Conservation (phyloP, 2,113 vertebrate genomes). For the Lepus americanus region DNA sequence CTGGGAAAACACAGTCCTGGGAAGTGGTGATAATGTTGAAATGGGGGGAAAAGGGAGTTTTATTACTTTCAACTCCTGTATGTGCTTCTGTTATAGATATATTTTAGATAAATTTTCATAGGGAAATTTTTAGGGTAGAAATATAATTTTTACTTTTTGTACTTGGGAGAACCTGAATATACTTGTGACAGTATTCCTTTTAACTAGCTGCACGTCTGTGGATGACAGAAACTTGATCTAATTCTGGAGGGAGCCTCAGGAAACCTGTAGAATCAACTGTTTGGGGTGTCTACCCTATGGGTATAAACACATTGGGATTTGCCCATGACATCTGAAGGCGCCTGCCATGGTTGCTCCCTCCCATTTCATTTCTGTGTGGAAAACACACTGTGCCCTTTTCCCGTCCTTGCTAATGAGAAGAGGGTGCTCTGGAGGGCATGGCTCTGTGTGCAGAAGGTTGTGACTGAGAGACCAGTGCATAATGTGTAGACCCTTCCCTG, state of each 20-base stretch:
- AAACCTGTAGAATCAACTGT: neutral
- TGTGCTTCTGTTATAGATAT: neutral
- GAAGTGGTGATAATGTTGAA: conserved; percentile 24
- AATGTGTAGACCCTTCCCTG: neutral
- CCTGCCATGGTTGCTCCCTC: neutral
- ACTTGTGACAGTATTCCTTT: neutral
- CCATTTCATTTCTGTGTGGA: neutral
- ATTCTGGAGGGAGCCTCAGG: neutral
- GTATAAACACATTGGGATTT: neutral
- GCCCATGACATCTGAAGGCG: neutral
- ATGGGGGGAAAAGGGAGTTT: neutral
- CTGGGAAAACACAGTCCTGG: neutral
- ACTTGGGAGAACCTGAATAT: neutral
- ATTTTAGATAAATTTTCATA: conserved; percentile 1
- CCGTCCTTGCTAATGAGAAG: conserved; percentile 23
- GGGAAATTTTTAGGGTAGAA: neutral
- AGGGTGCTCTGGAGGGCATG: neutral
- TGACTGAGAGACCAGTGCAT: neutral
- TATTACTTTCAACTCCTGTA: neutral
- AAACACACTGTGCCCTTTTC: neutral
- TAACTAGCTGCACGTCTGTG: neutral
- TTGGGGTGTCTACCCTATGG: neutral
- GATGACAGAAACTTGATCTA: neutral
- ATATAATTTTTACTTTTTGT: neutral
- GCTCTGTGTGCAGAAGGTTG: neutral